Conservation (phyloP, 1,140 invertebrate genomes). For the Apis cerana region DNA sequence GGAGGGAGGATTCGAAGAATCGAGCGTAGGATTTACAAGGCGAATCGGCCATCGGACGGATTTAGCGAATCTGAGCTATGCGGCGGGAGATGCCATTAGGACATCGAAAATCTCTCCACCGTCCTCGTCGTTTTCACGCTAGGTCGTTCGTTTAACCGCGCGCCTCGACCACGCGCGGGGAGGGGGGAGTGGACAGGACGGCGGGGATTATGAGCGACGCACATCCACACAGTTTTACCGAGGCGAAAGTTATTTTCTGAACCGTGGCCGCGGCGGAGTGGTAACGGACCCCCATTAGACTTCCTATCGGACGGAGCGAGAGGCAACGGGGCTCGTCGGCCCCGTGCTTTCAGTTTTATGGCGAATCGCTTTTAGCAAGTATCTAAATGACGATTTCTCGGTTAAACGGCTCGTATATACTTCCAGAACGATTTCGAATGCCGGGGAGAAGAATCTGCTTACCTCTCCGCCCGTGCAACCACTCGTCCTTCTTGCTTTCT, state of each 20-base stretch:
- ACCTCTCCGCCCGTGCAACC: not conserved
- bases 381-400: conserved; percentile 77
- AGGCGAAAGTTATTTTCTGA: conserved; percentile 44
- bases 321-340: conserved; percentile 12
- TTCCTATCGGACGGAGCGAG: conserved; percentile 65
- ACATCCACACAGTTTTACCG: conserved; percentile 46
- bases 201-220: conserved; percentile 42
- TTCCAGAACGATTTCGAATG: not conserved
- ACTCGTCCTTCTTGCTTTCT: conserved; percentile 19
- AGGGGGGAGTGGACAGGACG: not conserved
- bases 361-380: conserved; percentile 79
- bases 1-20: not conserved
- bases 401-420: conserved; percentile 61
- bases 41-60: not conserved
- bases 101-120: not conserved
- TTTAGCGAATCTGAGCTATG: not conserved
- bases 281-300: conserved; percentile 65
- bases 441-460: conserved; percentile 8
- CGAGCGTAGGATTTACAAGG: not conserved
- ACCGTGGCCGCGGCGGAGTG: not conserved
- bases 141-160: conserved; percentile 14
- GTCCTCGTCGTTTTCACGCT: not conserved
- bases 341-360: conserved; percentile 74
- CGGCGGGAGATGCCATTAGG: not conserved
- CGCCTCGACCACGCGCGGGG: not conserved